Evolutionary conservation across 2,888 invertebrate genomes (phyloP).

Genomic region (Molorchus minor): DNA sequence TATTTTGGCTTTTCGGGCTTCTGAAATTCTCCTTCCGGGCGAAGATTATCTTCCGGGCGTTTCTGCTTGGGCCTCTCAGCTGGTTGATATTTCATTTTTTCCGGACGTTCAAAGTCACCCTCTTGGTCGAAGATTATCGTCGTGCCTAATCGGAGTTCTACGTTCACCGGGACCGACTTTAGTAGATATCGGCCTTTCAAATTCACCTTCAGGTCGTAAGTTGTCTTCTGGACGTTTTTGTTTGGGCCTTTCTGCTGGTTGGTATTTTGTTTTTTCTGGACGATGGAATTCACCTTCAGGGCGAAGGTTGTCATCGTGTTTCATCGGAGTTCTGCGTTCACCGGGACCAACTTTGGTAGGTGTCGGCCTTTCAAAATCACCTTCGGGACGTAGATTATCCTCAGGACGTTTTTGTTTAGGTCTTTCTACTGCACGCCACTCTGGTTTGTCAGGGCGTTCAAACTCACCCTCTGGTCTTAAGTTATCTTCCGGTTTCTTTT

Average conservation of each 20-base stretch:
- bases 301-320: conserved; percentile 67
- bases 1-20: background rate
- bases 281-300: conserved; percentile 62
- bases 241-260: conserved; percentile 62
- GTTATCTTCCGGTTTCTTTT: conserved; percentile 65
- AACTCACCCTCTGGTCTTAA: conserved; percentile 66
- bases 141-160: conserved; percentile 65
- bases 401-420: conserved; percentile 52
- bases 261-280: conserved; percentile 57
- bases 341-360: conserved; percentile 60
- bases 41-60: conserved; percentile 66
- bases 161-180: conserved; percentile 61
- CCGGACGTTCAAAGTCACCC: conserved; percentile 62
- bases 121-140: conserved; percentile 70
- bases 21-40: conserved; percentile 66
- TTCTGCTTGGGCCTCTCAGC: conserved; percentile 63
- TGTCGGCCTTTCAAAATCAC: conserved; percentile 65
- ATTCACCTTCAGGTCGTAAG: conserved; percentile 70
- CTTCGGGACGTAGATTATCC: conserved; percentile 71
- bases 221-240: conserved; percentile 69
- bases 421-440: conserved; percentile 50
- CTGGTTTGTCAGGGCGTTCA: conserved; percentile 55
- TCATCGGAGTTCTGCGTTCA: conserved; percentile 65
- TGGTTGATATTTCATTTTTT: conserved; percentile 58
- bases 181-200: conserved; percentile 62